Evolutionary conservation across 2,797 vertebrate species (phyloP).

Genomic region (Falco naumanni): DNA sequence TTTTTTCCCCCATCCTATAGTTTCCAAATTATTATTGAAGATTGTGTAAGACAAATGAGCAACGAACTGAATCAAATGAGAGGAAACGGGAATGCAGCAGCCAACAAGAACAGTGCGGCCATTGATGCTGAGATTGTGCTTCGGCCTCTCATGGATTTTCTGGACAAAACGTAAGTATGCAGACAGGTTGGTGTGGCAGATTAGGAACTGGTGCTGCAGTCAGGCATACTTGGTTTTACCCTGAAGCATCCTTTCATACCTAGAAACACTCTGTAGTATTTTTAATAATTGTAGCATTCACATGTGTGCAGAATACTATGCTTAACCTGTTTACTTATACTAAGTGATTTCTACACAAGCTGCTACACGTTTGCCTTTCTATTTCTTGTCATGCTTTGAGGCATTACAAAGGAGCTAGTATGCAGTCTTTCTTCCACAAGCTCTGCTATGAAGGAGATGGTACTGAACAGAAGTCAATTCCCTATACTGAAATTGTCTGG

Average conservation of each 20-base stretch:
- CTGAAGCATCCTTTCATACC: not conserved
- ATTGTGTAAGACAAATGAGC: conserved; percentile 95
- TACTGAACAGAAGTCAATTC: not conserved
- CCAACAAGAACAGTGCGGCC: conserved; percentile 87
- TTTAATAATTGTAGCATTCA: not conserved
- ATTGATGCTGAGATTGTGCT: conserved; percentile 94
- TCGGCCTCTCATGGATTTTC: conserved; percentile 94
- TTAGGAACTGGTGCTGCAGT: not conserved
- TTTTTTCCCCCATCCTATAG: conserved; percentile 62
- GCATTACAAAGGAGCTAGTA: not conserved
- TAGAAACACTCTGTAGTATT: not conserved
- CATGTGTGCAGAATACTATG: not conserved
- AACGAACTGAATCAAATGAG: conserved; percentile 92
- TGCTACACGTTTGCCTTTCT: not conserved
- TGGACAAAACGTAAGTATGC: conserved; percentile 91
- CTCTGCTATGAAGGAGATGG: not conserved
- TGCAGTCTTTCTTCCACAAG: rapidly evolving
- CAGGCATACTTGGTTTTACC: not conserved
- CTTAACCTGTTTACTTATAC: not conserved
- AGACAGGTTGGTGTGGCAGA: not conserved
- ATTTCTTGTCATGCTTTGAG: not conserved
- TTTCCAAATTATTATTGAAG: conserved; percentile 92
- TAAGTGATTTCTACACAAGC: not conserved
- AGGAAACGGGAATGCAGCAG: conserved; percentile 76
- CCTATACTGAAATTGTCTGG: not conserved